A percentile compares a stretch with the other conserved stretches of the same genome.
Conservation (phyloP, 2,113 vertebrate genomes). For the Triplophysa rosa region DNA sequence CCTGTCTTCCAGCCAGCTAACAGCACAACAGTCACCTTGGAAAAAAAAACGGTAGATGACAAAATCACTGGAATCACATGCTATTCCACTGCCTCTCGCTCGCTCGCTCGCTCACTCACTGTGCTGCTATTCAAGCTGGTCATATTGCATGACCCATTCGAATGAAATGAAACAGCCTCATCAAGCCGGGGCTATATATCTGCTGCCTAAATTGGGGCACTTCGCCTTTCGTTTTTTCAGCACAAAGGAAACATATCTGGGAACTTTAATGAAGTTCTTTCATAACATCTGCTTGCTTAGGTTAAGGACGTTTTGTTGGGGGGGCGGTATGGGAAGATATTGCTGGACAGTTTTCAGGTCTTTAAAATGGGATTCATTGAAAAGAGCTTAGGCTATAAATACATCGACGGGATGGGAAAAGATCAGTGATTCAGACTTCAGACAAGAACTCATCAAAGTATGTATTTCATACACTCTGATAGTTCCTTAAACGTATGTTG, state of each 20-base stretch:
- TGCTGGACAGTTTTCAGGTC: constrained; percentile 66
- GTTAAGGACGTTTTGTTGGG: constrained; percentile 59
- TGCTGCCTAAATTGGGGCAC: constrained; percentile 44
- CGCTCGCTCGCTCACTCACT: constrained; percentile 2
- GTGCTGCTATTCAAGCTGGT: constrained; percentile 33
- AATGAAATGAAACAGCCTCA: constrained; percentile 65
- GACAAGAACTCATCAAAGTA: not conserved
- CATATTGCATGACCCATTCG: constrained; percentile 43
- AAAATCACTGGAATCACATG: constrained; percentile 30
- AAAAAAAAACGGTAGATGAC: constrained; percentile 38
- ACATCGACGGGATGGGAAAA: constrained; percentile 36
- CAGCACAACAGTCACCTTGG: constrained; percentile 48
- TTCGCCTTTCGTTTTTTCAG: constrained; percentile 56
- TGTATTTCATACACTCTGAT: not conserved
- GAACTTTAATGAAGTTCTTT: constrained; percentile 59
- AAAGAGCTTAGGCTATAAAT: constrained; percentile 52
- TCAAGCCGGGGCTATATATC: constrained; percentile 55
- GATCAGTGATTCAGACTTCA: not conserved
- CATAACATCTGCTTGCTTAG: constrained; percentile 71
- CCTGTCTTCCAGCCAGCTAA: constrained; percentile 36
- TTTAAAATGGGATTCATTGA: constrained; percentile 53
- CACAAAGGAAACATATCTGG: constrained; percentile 52
- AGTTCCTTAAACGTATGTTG: not conserved
- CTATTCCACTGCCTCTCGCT: constrained; percentile 29
- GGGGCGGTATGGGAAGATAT: constrained; percentile 57